Percentiles rank a stretch among this genome's conserved stretches.
Conservation (phyloP, 2,888 invertebrate genomes). For the Ophraella communa region DNA sequence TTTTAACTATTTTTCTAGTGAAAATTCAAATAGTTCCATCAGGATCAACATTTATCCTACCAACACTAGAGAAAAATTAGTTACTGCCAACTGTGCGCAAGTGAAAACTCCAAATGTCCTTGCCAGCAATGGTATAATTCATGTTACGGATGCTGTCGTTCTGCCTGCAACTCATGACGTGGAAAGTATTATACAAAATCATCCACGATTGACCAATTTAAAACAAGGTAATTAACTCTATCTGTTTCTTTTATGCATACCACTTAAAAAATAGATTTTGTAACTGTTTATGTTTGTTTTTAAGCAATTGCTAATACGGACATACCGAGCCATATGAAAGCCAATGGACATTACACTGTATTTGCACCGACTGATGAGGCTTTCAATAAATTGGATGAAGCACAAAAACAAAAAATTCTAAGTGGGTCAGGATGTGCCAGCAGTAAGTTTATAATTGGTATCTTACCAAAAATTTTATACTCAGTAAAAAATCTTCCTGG, state of each 20-base stretch:
- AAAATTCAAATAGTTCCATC: conserved; percentile 62
- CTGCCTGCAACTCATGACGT: conserved; percentile 64
- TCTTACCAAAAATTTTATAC: background rate
- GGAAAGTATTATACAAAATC: conserved; percentile 65
- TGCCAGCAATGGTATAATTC: conserved; percentile 72
- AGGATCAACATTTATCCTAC: conserved; percentile 66
- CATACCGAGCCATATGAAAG: conserved; percentile 63
- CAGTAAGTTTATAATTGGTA: conserved; percentile 60
- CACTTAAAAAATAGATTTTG: no score
- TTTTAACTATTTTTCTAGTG: conserved; percentile 53
- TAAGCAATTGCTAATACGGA: conserved; percentile 67
- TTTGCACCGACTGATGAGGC: conserved; percentile 74
- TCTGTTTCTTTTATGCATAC: no score
- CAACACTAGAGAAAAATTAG: conserved; percentile 59
- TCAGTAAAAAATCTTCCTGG: background rate
- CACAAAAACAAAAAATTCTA: conserved; percentile 62
- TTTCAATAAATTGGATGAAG: conserved; percentile 66
- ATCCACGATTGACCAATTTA: conserved; percentile 67
- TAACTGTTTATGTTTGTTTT: conserved; percentile 36
- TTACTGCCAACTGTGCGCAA: conserved; percentile 73
- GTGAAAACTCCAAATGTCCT: conserved; percentile 67
- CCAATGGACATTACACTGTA: conserved; percentile 66
- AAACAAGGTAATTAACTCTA: conserved; percentile 56
- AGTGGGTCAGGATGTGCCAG: conserved; percentile 67
- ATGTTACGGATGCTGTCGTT: conserved; percentile 69